A percentile compares a stretch with the other conserved stretches of the same genome.
phyloP scores from a whole-genome alignment of 2,888 invertebrate genomes.

The Megamerina dolium region DNA sequence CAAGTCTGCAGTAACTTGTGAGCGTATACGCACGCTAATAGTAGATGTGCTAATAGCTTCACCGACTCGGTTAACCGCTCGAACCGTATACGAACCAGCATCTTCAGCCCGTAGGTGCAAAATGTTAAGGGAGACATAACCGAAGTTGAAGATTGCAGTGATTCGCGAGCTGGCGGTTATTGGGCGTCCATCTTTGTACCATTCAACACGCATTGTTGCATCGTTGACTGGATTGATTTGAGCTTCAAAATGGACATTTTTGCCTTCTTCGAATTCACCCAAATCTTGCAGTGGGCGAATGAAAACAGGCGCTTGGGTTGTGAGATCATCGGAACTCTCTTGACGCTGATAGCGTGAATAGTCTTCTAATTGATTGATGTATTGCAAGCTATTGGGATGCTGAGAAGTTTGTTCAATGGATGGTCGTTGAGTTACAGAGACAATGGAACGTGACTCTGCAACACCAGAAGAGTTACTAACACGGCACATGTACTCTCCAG shows the following conservation, averaged over 20 bases:
- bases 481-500: conserved; percentile 85
- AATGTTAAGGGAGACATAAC: conserved; percentile 97
- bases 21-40: conserved; percentile 69
- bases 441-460: conserved; percentile 76
- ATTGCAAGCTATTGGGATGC: conserved; percentile 85
- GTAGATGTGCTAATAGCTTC: conserved; percentile 82
- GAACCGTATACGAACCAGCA: conserved; percentile 88
- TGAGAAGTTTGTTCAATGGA: conserved; percentile 83
- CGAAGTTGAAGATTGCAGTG: conserved; percentile 97
- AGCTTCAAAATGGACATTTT: conserved; percentile 89
- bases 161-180: conserved; percentile 96
- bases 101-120: conserved; percentile 98
- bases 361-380: conserved; percentile 86
- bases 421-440: conserved; percentile 74
- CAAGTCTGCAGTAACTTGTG: conserved; percentile 78
- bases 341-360: conserved; percentile 80
- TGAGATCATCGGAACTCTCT: conserved; percentile 76
- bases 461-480: conserved; percentile 81
- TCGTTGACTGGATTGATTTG: conserved; percentile 89
- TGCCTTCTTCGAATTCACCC: conserved; percentile 82
- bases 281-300: conserved; percentile 81
- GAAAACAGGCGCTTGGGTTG: conserved; percentile 77
- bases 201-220: conserved; percentile 89
- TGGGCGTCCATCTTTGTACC: conserved; percentile 91
- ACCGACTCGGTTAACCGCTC: conserved; percentile 84